These are phyloP conservation scores for Cyanoramphus novaezelandiae DNA, from an alignment of 2,113 vertebrate genomes.

Conservation along the genomic window DNA sequence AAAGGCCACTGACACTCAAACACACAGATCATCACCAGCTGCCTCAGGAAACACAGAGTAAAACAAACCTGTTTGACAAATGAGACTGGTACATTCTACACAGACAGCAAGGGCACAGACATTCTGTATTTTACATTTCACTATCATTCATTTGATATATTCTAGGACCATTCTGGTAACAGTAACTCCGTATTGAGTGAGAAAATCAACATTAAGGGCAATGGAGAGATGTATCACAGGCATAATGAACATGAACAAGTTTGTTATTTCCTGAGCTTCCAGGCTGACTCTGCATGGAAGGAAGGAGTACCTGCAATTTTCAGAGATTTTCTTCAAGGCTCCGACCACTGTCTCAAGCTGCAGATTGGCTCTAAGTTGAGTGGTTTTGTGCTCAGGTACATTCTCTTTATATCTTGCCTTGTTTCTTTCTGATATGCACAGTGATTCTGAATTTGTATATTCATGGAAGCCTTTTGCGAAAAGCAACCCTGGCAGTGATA, in stretches of 20 bases:
- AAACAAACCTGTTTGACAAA: rapidly evolving
- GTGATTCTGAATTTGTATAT: background rate
- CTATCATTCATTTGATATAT: background rate
- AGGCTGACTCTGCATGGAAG: background rate
- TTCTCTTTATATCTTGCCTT: background rate
- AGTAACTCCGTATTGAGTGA: background rate
- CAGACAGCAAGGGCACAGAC: background rate
- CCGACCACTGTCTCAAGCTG: background rate
- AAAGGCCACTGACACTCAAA: background rate
- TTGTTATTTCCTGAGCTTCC: background rate
- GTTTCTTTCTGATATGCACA: background rate
- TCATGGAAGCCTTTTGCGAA: background rate
- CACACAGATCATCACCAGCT: background rate
- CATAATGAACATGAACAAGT: background rate
- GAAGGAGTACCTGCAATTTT: background rate
- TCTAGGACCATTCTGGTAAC: background rate
- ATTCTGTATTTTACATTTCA: background rate
- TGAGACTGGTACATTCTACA: background rate
- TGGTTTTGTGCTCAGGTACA: background rate
- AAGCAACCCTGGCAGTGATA: background rate
- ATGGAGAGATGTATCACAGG: background rate
- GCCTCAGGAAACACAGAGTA: background rate
- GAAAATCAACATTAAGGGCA: background rate
- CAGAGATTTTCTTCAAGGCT: background rate
- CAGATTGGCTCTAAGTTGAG: background rate